Conservation (phyloP, 2,888 invertebrate species). For the Eupithecia exiguata region DNA sequence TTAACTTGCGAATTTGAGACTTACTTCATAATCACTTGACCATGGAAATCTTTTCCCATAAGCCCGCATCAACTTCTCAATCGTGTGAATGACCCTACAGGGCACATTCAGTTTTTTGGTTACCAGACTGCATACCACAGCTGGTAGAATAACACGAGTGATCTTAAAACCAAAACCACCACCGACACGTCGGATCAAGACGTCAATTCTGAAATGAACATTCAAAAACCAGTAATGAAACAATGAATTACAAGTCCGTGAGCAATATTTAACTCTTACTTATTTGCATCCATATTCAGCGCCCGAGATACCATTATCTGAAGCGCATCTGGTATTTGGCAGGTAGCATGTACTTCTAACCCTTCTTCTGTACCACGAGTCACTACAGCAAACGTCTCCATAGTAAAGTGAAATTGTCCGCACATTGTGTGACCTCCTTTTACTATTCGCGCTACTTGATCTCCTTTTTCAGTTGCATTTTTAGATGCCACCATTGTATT, state of each 20-base stretch:
- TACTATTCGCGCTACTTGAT: slow-evolving; percentile 22
- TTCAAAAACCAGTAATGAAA: background rate
- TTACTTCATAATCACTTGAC: slow-evolving; percentile 68
- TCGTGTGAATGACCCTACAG: slow-evolving; percentile 84
- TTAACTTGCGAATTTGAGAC: background rate
- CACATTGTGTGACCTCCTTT: slow-evolving; percentile 49
- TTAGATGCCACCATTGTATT: slow-evolving; percentile 10
- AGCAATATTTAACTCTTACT: slow-evolving; percentile 59
- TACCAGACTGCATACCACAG: slow-evolving; percentile 86
- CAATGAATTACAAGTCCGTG: background rate
- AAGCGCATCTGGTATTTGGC: slow-evolving; percentile 81
- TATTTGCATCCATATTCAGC: slow-evolving; percentile 77
- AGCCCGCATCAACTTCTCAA: slow-evolving; percentile 83
- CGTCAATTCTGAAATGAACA: slow-evolving; percentile 82
- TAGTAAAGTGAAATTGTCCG: slow-evolving; percentile 86
- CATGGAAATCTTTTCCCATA: slow-evolving; percentile 78
- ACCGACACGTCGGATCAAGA: slow-evolving; percentile 64
- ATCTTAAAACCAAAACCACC: slow-evolving; percentile 87
- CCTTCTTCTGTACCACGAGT: slow-evolving; percentile 86
- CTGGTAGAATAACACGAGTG: slow-evolving; percentile 77
- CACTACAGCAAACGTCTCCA: slow-evolving; percentile 85
- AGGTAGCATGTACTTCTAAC: slow-evolving; percentile 81
- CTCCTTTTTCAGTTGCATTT: slow-evolving; percentile 35
- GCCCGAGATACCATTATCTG: slow-evolving; percentile 79
- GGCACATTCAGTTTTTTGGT: slow-evolving; percentile 83